Percentiles rank a stretch among this genome's conserved stretches.
Conservation (phyloP, 1,140 invertebrate species). For the Drosophila pandora region DNA sequence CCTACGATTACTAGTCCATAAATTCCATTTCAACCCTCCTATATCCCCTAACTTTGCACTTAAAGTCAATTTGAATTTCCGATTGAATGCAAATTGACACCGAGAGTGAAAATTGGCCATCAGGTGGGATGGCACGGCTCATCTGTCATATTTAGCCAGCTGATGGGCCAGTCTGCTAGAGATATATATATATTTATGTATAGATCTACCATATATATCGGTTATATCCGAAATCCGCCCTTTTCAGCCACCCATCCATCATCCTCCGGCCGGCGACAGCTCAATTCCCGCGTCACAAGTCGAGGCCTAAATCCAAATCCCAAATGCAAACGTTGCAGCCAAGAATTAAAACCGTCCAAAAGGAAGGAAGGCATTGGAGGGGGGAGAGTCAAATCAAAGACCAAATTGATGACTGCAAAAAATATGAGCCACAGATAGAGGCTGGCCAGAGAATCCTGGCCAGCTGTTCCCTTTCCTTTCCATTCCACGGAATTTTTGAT, state of each 20-base stretch:
- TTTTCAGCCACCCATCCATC: constrained; percentile 56
- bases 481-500: constrained; percentile 49
- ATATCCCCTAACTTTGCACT: background rate
- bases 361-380: background rate
- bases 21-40: background rate
- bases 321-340: constrained; percentile 73
- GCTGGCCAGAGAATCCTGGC: constrained; percentile 1
- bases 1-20: background rate
- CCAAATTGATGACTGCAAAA: constrained; percentile 67
- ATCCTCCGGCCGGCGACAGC: constrained; percentile 45
- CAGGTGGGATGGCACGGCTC: constrained; percentile 22
- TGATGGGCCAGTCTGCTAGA: constrained; percentile 1
- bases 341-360: constrained; percentile 61
- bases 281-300: constrained; percentile 52
- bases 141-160: constrained; percentile 51
- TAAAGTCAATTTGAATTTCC: constrained; percentile 30
- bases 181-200: background rate
- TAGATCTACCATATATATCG: constrained; percentile 3
- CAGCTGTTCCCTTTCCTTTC: constrained; percentile 25
- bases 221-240: constrained; percentile 25
- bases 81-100: constrained; percentile 48
- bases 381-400: constrained; percentile 10
- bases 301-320: constrained; percentile 51
- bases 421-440: constrained; percentile 47
- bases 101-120: constrained; percentile 10